Evolutionary conservation across 2,113 vertebrate genomes (phyloP).

Genomic region (Actinemys pallida): DNA sequence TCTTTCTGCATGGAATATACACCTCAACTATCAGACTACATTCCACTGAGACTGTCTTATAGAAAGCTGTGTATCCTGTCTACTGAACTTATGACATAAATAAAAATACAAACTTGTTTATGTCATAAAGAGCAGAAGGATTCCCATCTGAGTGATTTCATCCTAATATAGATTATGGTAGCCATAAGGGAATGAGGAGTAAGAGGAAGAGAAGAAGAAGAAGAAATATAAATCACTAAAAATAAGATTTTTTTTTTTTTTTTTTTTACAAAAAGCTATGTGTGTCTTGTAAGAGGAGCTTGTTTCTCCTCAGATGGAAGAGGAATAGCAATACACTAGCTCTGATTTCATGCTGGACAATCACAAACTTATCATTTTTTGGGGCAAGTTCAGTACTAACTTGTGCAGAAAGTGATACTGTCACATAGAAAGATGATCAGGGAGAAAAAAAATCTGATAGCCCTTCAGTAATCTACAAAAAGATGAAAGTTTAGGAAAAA

Average conservation of each 20-base stretch:
- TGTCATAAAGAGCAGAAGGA: not conserved
- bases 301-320: not conserved
- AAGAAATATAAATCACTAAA: not conserved
- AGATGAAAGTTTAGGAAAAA: not conserved
- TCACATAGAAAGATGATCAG: not conserved
- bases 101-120: not conserved
- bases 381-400: not conserved
- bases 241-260: accelerated
- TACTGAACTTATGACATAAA: not conserved
- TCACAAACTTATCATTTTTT: not conserved
- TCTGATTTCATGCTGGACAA: not conserved
- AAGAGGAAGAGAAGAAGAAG: not conserved
- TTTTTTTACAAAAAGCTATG: not conserved
- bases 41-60: not conserved
- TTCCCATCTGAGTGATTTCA: not conserved
- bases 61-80: not conserved
- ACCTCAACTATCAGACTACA: not conserved
- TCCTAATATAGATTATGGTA: not conserved
- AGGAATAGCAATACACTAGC: not conserved
- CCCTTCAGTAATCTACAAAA: not conserved
- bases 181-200: not conserved
- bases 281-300: not conserved
- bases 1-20: not conserved
- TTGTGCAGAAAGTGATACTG: not conserved
- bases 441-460: not conserved